phyloP scores from a whole-genome alignment of 1,140 invertebrate species.

The Scaptomyza graminum region DNA sequence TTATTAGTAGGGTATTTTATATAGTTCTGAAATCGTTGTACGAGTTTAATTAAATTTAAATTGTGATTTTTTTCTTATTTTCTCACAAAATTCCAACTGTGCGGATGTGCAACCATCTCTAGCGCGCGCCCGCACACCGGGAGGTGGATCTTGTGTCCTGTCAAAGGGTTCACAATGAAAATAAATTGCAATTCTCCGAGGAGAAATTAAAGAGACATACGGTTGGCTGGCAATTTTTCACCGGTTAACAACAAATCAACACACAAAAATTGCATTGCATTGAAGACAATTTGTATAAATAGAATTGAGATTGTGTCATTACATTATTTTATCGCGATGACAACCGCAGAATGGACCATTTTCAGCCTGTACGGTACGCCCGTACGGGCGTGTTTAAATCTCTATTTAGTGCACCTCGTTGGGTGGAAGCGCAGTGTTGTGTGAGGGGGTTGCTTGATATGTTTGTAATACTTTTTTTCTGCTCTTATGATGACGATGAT shows the following conservation, averaged over 20 bases:
- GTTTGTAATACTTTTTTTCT: slow-evolving; percentile 7
- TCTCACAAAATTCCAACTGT: slow-evolving; percentile 1
- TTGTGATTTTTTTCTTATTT: neutral
- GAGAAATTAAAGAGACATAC: slow-evolving; percentile 32
- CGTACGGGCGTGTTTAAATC: slow-evolving; percentile 66
- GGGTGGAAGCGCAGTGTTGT: slow-evolving; percentile 37
- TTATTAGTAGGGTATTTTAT: no score
- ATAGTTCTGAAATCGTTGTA: no score
- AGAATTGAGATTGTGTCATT: neutral
- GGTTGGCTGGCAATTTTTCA: neutral
- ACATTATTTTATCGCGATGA: slow-evolving; percentile 40
- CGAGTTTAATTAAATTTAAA: no score
- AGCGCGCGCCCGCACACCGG: neutral
- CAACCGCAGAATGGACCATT: slow-evolving; percentile 57
- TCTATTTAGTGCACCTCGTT: slow-evolving; percentile 74
- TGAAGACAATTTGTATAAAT: neutral
- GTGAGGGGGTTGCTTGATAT: slow-evolving; percentile 50
- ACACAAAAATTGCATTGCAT: neutral
- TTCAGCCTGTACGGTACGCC: slow-evolving; percentile 28
- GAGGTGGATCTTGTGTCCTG: neutral
- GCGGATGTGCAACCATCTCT: slow-evolving; percentile 1
- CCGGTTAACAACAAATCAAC: neutral
- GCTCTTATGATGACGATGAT: slow-evolving; percentile 8
- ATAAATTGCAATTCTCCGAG: slow-evolving; percentile 37
- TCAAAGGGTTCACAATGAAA: slow-evolving; percentile 29